A percentile compares a stretch with the other conserved stretches of the same genome.
Evolutionary conservation across 2,113 vertebrate genomes (phyloP).

Genomic region (Platichthys stellatus): DNA sequence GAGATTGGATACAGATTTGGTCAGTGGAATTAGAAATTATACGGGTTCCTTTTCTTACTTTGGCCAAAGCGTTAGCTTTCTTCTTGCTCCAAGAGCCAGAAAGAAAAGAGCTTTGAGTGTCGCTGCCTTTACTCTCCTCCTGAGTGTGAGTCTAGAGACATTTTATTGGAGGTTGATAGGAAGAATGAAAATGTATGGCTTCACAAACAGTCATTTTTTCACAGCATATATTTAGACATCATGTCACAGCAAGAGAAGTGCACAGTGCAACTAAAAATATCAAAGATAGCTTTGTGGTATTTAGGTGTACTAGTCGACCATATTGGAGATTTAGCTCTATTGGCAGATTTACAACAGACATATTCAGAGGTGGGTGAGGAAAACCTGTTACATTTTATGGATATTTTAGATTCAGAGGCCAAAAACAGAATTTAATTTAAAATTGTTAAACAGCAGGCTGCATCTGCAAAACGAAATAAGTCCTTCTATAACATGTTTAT

Average conservation of each 20-base stretch:
- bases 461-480: too few species aligned
- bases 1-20: slow-evolving; percentile 59
- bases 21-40: slow-evolving; percentile 50
- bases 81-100: slow-evolving; percentile 86
- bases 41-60: slow-evolving; percentile 82
- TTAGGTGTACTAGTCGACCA: too few species aligned
- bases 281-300: neutral
- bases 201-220: neutral
- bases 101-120: slow-evolving; percentile 84
- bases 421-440: too few species aligned
- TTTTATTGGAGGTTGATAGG: slow-evolving; percentile 63
- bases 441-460: too few species aligned
- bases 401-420: too few species aligned
- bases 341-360: too few species aligned
- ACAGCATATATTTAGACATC: neutral
- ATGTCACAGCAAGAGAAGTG: slow-evolving; percentile 2
- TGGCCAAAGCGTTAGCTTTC: slow-evolving; percentile 81
- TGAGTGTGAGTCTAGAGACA: slow-evolving; percentile 82
- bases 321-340: too few species aligned
- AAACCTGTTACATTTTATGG: too few species aligned
- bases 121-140: slow-evolving; percentile 83
- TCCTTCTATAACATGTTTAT: too few species aligned
- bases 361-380: too few species aligned
- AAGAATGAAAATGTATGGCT: neutral
- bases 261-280: neutral